Evolutionary conservation across 2,888 invertebrate species (phyloP), one percentile per base, ranked within the genome.

Genomic region (Tipula helvola): DNA sequence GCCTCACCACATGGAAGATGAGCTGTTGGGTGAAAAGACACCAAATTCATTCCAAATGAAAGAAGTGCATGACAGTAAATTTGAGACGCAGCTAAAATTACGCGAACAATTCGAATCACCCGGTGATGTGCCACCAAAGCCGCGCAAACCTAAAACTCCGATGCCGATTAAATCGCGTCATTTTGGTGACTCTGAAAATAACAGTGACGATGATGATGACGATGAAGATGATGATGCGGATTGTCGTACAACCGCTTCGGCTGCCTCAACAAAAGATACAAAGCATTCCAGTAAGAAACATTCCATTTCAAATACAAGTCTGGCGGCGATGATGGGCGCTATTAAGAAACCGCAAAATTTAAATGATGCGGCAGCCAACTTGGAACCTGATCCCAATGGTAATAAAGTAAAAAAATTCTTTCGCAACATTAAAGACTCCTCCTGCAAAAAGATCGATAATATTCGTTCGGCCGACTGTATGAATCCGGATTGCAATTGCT

Each of bases 231-330:
- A 89, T 36, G 89, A 89, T 16, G 71, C 71, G 4, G 91, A 91
- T 87, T 91, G 91, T 87, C 89, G 91, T 0, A 91, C 91, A 10
- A 91, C 91, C 1, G 91, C 91, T 4, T 91, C 91, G 0, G 90
- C 91, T 0, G 91, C 90, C 87, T 91, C 91, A 0, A 90, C 90
- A 85, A 89, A 90, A 83, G 47, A 41, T 5, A 90, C 89, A 7
- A 84, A 84, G 39, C 5, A 13, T 10, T 16, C 84, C 8, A 84
- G 41, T 10, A 41, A 84, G 5, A 84, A 41, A 28, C 18, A 71
- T 28, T 71, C 71, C 71, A 71, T 71, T 4, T 71, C 71, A 10
- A 71, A 71, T 10, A 71, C 71, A 28, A 71, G 71, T 71, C 13
- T 71, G 12, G 1, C 71, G 12, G 1, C 71, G 28, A 28, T 28